These are phyloP conservation scores for Strigamia crassipes DNA, from an alignment of 2,888 invertebrate genomes.

Conservation along the genomic window DNA sequence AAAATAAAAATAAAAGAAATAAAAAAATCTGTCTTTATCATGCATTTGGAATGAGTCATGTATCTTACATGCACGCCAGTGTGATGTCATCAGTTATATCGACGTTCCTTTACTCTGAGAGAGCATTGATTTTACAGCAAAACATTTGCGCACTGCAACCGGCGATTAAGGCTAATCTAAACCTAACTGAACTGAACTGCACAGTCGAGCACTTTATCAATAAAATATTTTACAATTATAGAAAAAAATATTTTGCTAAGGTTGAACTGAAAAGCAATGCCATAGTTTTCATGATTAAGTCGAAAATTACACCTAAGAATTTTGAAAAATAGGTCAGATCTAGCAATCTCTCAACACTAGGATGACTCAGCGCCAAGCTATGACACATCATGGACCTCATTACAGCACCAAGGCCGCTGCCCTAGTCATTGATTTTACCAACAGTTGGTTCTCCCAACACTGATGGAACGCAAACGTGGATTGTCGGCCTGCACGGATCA, in stretches of 20 bases:
- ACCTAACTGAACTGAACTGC: not conserved
- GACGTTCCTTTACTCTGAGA: conserved; percentile 6
- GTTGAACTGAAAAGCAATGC: not conserved
- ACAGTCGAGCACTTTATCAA: not conserved
- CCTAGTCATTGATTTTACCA: not conserved
- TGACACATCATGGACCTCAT: conserved; percentile 21
- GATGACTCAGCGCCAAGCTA: conserved; percentile 16
- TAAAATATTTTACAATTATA: not conserved
- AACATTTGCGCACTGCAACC: not conserved
- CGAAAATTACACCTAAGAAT: not conserved
- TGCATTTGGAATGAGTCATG: not conserved
- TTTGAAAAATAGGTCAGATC: conserved; percentile 10
- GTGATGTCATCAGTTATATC: conserved; percentile 21
- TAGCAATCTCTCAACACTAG: conserved; percentile 14
- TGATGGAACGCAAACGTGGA: not conserved
- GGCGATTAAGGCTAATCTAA: not conserved
- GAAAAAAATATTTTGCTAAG: not conserved
- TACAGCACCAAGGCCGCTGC: conserved; percentile 16
- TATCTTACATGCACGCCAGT: not conserved
- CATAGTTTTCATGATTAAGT: not conserved
- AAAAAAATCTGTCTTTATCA: not conserved
- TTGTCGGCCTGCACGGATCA: not conserved
- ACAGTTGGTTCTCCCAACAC: conserved; percentile 7
- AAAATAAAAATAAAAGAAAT: not conserved
- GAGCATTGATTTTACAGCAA: conserved; percentile 15